Evolutionary conservation across 2,797 vertebrate genomes (phyloP).

Genomic region (Brachymystax lenok): DNA sequence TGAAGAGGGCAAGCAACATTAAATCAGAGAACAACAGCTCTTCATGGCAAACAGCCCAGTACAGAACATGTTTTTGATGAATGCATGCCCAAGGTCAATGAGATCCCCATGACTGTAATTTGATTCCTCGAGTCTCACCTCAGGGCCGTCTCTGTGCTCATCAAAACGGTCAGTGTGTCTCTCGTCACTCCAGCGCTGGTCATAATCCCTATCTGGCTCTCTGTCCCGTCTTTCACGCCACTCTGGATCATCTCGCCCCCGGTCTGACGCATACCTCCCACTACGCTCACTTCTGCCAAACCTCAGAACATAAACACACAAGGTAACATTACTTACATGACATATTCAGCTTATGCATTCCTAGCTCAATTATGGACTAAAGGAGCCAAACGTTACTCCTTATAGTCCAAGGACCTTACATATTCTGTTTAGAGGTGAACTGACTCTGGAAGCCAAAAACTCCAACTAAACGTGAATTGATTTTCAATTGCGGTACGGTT

Average conservation of each 20-base stretch:
- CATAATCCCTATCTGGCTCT: constrained; percentile 78
- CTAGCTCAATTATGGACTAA: too few relatives aligned
- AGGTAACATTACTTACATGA: not conserved
- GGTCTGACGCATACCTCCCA: constrained; percentile 88
- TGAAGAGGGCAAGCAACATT: not conserved
- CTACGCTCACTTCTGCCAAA: constrained; percentile 88
- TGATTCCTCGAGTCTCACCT: constrained; percentile 63
- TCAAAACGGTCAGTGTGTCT: constrained; percentile 82
- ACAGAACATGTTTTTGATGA: not conserved
- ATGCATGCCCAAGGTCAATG: not conserved
- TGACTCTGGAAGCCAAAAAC: too few relatives aligned
- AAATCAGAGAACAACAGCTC: not conserved
- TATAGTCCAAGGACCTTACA: too few relatives aligned
- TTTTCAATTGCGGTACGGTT: too few relatives aligned
- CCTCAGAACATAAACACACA: constrained; percentile 59
- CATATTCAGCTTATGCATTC: not conserved
- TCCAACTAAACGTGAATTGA: too few relatives aligned
- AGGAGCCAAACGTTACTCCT: too few relatives aligned
- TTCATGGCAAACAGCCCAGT: not conserved
- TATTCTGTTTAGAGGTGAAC: too few relatives aligned
- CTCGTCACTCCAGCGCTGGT: constrained; percentile 83
- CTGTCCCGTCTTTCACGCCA: constrained; percentile 78
- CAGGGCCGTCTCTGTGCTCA: constrained; percentile 78
- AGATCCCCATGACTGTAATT: not conserved
- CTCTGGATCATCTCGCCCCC: constrained; percentile 83